Conservation (phyloP, 2,797 vertebrate genomes). For the Telmatherina bonti region DNA sequence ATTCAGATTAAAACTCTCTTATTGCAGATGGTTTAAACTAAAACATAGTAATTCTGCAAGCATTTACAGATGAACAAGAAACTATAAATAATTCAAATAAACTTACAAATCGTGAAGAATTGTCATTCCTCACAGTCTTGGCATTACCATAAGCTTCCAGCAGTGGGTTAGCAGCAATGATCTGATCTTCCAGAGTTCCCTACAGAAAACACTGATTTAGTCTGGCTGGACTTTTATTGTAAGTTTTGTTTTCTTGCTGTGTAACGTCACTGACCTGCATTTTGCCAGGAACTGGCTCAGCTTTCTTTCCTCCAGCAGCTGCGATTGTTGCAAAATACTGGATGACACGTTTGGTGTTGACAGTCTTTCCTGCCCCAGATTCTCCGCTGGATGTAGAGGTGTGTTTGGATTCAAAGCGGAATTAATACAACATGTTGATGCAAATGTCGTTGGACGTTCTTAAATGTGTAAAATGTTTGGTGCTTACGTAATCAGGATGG, state of each 20-base stretch:
- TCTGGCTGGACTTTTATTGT: too few species aligned
- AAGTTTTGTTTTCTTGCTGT: too few species aligned
- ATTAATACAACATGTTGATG: too few species aligned
- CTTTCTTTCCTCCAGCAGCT: conserved; percentile 71
- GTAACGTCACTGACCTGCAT: conserved; percentile 84
- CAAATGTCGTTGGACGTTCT: too few species aligned
- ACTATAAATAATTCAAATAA: too few species aligned
- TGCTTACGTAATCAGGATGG: conserved; percentile 92
- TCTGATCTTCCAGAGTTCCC: conserved; percentile 87
- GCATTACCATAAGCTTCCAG: conserved; percentile 92
- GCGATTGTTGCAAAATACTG: conserved; percentile 93
- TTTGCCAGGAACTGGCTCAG: conserved; percentile 70
- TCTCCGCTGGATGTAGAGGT: conserved; percentile 84
- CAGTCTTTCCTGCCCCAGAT: conserved; percentile 93
- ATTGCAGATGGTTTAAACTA: too few species aligned
- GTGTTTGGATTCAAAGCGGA: neutral
- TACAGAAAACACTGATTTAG: too few species aligned
- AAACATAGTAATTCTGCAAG: too few species aligned
- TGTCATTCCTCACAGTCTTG: conserved; percentile 94
- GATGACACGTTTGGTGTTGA: conserved; percentile 93
- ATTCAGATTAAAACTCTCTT: too few species aligned
- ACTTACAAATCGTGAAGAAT: conserved; percentile 56
- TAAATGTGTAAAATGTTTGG: too few species aligned
- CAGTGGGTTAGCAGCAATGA: conserved; percentile 87
- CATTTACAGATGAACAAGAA: too few species aligned